Evolutionary conservation across 2,797 vertebrate genomes (phyloP).

Genomic region (Petrocephalus sullivani): DNA sequence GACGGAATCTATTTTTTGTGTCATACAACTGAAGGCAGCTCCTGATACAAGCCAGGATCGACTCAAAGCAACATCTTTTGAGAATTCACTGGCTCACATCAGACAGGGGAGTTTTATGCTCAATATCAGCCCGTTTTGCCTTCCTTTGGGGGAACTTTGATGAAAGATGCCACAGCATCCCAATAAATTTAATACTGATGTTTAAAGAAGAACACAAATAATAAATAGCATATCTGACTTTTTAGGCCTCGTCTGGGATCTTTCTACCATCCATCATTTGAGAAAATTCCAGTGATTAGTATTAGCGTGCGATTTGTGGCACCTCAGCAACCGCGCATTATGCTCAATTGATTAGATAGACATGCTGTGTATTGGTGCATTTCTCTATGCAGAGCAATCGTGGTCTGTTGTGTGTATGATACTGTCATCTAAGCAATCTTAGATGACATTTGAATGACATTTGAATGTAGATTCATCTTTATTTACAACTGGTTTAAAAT

Average conservation of each 20-base stretch:
- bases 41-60: background rate
- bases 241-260: no score
- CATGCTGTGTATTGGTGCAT: no score
- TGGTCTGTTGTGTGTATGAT: no score
- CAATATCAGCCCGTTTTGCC: background rate
- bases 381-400: no score
- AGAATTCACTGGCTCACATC: background rate
- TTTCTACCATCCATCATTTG: no score
- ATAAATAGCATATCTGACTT: no score
- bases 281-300: no score
- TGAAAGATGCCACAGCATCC: background rate
- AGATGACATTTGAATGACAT: background rate
- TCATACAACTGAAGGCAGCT: background rate
- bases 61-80: background rate
- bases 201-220: no score
- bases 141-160: background rate
- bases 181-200: background rate
- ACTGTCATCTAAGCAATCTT: background rate
- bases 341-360: no score
- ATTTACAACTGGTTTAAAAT: background rate
- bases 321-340: no score
- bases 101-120: background rate
- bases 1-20: background rate
- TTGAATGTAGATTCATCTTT: background rate
- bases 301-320: no score